A percentile compares a stretch with the other conserved stretches of the same genome.
phyloP scores from a whole-genome alignment of 2,888 invertebrate genomes.

The Noctua comes region DNA sequence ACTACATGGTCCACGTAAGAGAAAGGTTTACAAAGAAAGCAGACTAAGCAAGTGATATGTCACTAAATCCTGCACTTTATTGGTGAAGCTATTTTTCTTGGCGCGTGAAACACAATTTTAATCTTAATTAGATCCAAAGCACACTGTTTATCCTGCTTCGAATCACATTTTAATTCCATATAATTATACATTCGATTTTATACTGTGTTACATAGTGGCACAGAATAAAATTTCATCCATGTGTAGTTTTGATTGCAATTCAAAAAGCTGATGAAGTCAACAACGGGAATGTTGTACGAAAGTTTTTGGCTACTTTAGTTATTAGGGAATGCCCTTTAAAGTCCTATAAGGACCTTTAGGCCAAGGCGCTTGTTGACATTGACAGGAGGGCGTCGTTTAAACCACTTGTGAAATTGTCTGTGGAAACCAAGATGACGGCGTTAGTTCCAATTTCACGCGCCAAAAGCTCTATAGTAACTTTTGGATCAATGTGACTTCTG shows the following conservation, averaged over 20 bases:
- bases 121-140: conserved; percentile 18
- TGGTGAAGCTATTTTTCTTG: conserved; percentile 5
- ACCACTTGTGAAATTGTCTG: background rate
- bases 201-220: background rate
- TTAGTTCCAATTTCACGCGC: background rate
- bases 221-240: background rate
- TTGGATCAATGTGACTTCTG: conserved; percentile 45
- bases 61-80: conserved; percentile 30
- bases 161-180: background rate
- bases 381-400: background rate
- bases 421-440: background rate
- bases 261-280: background rate
- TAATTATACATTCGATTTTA: background rate
- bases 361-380: background rate
- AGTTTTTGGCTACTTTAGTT: background rate
- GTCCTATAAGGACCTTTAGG: background rate
- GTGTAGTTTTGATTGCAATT: background rate
- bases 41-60: conserved; percentile 16
- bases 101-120: conserved; percentile 13
- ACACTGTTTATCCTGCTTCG: background rate
- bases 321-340: background rate
- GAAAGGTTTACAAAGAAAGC: conserved; percentile 33
- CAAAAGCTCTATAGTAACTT: background rate
- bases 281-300: too few species aligned
- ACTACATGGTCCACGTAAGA: conserved; percentile 26